Conservation (phyloP, 2,888 invertebrate species). For the Lycocerus yunnanus region DNA sequence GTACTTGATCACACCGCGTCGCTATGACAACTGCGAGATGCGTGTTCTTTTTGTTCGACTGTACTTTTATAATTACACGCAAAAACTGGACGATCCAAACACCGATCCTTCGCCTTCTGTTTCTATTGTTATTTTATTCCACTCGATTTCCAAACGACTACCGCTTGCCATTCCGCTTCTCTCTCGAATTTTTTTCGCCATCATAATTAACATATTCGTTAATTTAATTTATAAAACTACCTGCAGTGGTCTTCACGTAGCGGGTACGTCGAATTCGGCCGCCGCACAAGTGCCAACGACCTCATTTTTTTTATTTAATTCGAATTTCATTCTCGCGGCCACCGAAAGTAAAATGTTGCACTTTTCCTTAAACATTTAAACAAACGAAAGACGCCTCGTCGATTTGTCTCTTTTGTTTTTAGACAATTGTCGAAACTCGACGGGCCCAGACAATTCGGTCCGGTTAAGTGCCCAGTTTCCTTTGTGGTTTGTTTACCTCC, state of each 20-base stretch:
- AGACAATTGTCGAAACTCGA: background rate
- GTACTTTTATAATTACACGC: constrained; percentile 57
- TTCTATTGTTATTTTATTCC: constrained; percentile 19
- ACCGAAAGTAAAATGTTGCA: background rate
- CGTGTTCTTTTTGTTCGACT: constrained; percentile 52
- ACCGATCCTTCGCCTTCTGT: constrained; percentile 27
- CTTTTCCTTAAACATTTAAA: background rate
- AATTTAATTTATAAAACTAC: background rate
- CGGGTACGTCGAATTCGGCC: background rate
- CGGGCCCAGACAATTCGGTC: background rate
- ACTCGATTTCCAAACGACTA: background rate
- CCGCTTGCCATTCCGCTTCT: background rate
- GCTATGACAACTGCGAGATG: constrained; percentile 54
- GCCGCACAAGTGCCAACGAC: constrained; percentile 14
- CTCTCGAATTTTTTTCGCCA: background rate
- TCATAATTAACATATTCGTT: background rate
- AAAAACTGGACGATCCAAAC: constrained; percentile 52
- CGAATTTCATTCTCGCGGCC: background rate
- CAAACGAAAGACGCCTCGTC: background rate
- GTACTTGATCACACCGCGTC: constrained; percentile 53
- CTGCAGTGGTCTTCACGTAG: background rate
- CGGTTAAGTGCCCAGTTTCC: background rate
- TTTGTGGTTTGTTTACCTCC: background rate
- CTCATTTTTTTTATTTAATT: constrained; percentile 15
- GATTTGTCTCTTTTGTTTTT: background rate